phyloP scores from a whole-genome alignment of 2,888 invertebrate genomes.

The Aleiodes alternator region DNA sequence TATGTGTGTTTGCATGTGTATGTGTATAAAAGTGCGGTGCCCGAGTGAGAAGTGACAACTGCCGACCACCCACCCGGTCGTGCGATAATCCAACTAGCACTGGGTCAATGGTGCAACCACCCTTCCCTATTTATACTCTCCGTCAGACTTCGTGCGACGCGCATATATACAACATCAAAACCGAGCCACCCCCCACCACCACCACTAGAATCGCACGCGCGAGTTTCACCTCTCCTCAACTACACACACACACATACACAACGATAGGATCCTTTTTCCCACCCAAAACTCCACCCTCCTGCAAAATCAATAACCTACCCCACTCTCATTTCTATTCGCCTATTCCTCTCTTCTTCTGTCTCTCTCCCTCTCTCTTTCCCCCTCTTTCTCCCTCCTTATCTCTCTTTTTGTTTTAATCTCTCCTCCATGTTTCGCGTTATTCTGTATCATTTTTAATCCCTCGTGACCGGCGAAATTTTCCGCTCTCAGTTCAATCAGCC shows the following conservation, averaged over 20 bases:
- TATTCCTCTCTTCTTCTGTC: neutral
- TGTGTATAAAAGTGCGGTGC: conserved; percentile 55
- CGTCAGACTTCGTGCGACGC: conserved; percentile 59
- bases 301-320: conserved; percentile 72
- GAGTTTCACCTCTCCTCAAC: conserved; percentile 48
- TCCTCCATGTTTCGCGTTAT: neutral
- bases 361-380: neutral
- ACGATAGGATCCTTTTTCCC: conserved; percentile 28
- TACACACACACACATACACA: too few relatives aligned
- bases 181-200: conserved; percentile 65
- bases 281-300: conserved; percentile 52
- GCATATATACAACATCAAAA: conserved; percentile 66
- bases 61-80: conserved; percentile 65
- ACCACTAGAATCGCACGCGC: conserved; percentile 46
- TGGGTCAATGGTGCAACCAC: conserved; percentile 74
- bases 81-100: conserved; percentile 70
- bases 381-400: too few relatives aligned
- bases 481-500: conserved; percentile 12
- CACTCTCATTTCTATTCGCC: conserved; percentile 49
- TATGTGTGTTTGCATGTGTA: conserved; percentile 7
- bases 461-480: conserved; percentile 9
- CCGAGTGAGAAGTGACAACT: conserved; percentile 40
- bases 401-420: conserved; percentile 21
- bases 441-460: conserved; percentile 22
- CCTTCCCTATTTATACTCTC: conserved; percentile 71